Evolutionary conservation across 2,888 invertebrate species (phyloP), one percentile per base, ranked within the genome.

Genomic region (Hirtodrosophila confusa): DNA sequence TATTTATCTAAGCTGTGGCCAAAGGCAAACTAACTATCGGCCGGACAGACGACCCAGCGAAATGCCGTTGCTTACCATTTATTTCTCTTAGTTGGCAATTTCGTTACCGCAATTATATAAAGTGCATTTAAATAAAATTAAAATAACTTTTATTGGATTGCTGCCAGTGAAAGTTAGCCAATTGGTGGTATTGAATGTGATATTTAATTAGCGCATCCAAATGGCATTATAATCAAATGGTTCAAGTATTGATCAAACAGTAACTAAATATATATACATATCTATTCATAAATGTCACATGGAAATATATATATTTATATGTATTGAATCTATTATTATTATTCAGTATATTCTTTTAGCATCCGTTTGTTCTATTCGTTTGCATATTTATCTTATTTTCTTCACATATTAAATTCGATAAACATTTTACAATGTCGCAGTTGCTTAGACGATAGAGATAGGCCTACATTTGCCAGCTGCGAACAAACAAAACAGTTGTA

Each of bases 121-220:
- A 69, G 66, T 68, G 57, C 53, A 74, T 69, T 85, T 65, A 57
- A 69, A 69, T 71, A 11, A 45, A 61, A 76, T 64, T 62, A 33
- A 57, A 37, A 60, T 57, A 10, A 39, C 39, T 45, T 61, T 49
- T 35, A 23, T 31, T 31, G 8, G 9, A 7, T 9, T 49, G 10
- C 50, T 49, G 43, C 48, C 35, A 29, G 51, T 67, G 58, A 63
- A 67, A 65, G 51, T 63, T 39, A 31, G 60, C 65, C 58, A 58
- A 79, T 83, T 83, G 51, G 56, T 39, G 56, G 51, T 48, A 47
- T 72, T 78, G 67, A 69, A 58, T 75, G 37, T 43, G 9, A 9
- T 24, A 58, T 65, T 54, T 44, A 47, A 49, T 56, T 45, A 44
- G 11, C 24, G 23, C 6, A 4, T 37, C 6, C 4, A 43, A 35